Conservation (phyloP, 2,797 vertebrate species). For the Rhinogobio ventralis region DNA sequence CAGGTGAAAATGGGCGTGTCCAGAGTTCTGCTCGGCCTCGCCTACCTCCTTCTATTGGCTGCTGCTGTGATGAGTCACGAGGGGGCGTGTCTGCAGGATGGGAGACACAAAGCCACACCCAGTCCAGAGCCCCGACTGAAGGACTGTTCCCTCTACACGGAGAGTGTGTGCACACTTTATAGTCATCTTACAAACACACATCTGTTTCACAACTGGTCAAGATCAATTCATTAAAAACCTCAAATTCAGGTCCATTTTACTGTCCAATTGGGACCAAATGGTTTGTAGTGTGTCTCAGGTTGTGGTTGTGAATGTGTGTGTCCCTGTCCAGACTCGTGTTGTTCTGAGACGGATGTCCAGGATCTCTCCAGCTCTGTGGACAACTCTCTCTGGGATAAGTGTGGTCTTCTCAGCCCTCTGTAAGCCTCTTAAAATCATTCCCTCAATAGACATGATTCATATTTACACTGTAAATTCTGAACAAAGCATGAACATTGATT, state of each 20-base stretch:
- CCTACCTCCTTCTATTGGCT: constrained; percentile 65
- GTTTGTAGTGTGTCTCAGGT: background rate
- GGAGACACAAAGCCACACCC: constrained; percentile 77
- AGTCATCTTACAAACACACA: background rate
- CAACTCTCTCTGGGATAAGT: constrained; percentile 77
- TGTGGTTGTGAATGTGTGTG: background rate
- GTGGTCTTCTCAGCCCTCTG: constrained; percentile 74
- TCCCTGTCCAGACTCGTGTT: constrained; percentile 74
- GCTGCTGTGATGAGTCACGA: constrained; percentile 63
- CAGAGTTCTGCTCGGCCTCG: constrained; percentile 62
- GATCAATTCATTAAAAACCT: background rate
- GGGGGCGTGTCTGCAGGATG: constrained; percentile 78
- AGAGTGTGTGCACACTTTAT: constrained; percentile 74
- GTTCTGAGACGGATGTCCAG: constrained; percentile 71
- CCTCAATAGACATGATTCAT: background rate
- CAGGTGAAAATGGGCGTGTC: constrained; percentile 67
- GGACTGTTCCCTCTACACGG: constrained; percentile 76
- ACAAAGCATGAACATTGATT: background rate
- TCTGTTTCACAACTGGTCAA: background rate
- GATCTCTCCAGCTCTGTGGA: constrained; percentile 70
- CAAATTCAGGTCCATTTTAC: background rate
- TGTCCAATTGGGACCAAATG: background rate
- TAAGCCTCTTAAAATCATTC: constrained; percentile 60
- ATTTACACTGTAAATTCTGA: too few relatives aligned
- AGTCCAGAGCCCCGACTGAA: constrained; percentile 75